These are phyloP conservation scores for Gorsachius magnificus DNA, from an alignment of 2,797 vertebrate genomes.

Conservation along the genomic window DNA sequence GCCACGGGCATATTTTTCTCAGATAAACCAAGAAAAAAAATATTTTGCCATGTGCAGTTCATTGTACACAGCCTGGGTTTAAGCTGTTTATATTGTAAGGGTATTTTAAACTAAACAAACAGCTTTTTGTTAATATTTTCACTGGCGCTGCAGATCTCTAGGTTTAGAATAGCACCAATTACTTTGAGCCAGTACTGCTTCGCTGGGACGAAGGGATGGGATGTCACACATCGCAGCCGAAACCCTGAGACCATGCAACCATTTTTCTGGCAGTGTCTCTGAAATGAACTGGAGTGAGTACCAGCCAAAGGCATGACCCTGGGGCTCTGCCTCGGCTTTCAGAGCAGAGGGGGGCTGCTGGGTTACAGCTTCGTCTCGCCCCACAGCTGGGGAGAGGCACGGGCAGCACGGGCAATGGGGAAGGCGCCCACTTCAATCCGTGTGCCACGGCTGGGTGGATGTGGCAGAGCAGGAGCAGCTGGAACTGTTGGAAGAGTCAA, in stretches of 20 bases:
- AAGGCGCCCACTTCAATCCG: not conserved
- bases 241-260: not conserved
- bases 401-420: not conserved
- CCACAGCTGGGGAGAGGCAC: not conserved
- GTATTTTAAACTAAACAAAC: constrained; percentile 45
- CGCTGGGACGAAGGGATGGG: not conserved
- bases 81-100: constrained; percentile 16
- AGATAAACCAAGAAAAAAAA: not conserved
- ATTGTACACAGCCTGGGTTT: not conserved
- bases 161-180: not conserved
- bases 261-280: not conserved
- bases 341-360: not conserved
- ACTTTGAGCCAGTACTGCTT: not conserved
- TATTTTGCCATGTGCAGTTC: not conserved
- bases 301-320: not conserved
- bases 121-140: constrained; percentile 36
- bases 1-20: not conserved
- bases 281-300: not conserved
- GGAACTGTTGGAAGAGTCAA: not conserved
- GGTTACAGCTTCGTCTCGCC: not conserved
- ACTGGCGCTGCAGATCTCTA: constrained; percentile 16
- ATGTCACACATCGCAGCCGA: not conserved
- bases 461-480: not conserved
- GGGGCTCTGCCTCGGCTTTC: not conserved
- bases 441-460: not conserved